A percentile compares a stretch with the other conserved stretches of the same genome.
Evolutionary conservation across 2,888 invertebrate species (phyloP).

Genomic region (Drosophila aldrichi): DNA sequence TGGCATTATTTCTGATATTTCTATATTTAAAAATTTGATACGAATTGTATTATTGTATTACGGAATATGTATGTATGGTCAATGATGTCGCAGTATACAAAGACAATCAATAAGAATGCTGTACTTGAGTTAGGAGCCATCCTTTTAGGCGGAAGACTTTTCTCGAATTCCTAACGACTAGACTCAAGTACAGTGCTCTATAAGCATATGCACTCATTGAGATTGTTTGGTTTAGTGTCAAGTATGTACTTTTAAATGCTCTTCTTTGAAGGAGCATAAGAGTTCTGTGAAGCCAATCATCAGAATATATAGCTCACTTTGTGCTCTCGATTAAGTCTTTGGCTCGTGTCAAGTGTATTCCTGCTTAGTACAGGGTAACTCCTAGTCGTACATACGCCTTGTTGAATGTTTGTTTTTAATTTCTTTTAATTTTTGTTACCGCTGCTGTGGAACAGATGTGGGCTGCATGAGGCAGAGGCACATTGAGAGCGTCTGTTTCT

Average conservation of each 20-base stretch:
- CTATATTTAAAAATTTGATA: too few species aligned
- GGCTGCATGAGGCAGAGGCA: constrained; percentile 62
- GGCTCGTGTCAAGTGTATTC: not conserved
- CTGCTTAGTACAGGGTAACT: constrained; percentile 29
- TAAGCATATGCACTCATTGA: not conserved
- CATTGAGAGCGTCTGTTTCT: constrained; percentile 69
- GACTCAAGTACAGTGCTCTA: not conserved
- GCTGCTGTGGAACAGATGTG: constrained; percentile 64
- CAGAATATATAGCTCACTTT: not conserved
- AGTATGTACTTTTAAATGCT: not conserved
- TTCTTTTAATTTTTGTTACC: constrained; percentile 70
- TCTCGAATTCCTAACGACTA: not conserved
- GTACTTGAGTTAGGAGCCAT: not conserved
- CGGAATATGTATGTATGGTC: too few species aligned
- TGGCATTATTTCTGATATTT: too few species aligned
- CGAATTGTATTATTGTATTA: too few species aligned
- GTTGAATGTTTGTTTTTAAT: constrained; percentile 63
- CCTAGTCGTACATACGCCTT: not conserved
- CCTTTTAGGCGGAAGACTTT: not conserved
- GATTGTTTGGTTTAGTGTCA: not conserved
- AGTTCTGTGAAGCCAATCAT: not conserved
- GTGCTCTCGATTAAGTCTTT: too few species aligned
- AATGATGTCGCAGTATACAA: not conserved
- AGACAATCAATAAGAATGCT: not conserved
- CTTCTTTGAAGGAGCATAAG: not conserved